Evolutionary conservation across 1,140 invertebrate species (phyloP), one percentile per base, ranked within the genome.

Genomic region (Drosophila obscura): DNA sequence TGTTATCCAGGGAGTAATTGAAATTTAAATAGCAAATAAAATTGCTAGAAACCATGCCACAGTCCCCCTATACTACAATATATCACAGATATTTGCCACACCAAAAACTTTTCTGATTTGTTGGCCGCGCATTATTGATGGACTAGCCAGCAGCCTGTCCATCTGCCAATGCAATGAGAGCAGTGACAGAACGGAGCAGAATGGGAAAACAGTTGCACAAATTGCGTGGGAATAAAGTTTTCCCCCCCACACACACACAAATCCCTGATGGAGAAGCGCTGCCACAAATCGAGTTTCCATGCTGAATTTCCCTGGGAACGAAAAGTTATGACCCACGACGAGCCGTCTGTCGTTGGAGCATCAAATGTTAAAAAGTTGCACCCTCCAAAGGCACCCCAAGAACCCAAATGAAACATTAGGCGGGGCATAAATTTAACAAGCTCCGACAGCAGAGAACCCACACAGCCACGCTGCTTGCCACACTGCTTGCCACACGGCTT

Each of bases 21-120:
- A 85, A 85, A 82, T 85, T 81, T 85, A 85, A 85, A 87, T 87
- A 77, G 65, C 67, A 71, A 81, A 81, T 78, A 78, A 87, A 85
- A 75, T 80, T 28, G 56, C 35, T 19, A 55, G 60, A 15, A 48
- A 31, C 8, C n/a, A 13, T 9, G 39, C 22, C 41, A 16, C 28
- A 19, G 43, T 48, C 49, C 39, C 11, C 16, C 26, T 46, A 1
- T 4, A 8, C 26, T 6, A 28, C 6, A 9, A 13, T 13, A 1
- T 11, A 39, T 39, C 11, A 13, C 35, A 13, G 4, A 39, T 39
- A 11, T 45, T 61, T 13, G 11, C 51, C 51, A 44, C 63, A 68
- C 4, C 35, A 26, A 68, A 53, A 69, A 68, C 52, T 57, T 73
- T 74, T 49, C 53, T 63, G 64, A 75, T 85, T 85, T 84, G 55